Base-by-base conservation (phyloP, 2,888 invertebrate genomes). In the Conchocele bisecta region DNA sequence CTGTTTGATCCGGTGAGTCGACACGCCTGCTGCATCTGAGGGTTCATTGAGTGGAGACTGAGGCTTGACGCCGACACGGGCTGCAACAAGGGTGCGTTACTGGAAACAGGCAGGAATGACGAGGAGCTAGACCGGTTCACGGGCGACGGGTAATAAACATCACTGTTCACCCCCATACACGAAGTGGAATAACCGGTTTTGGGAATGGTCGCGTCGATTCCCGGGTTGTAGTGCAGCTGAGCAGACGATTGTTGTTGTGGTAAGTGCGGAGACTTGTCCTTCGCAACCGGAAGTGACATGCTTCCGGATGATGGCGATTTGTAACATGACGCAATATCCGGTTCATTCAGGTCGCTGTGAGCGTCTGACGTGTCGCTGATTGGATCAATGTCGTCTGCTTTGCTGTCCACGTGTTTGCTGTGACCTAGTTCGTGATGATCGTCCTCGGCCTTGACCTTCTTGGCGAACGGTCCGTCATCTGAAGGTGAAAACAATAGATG, bases 121-220 rank as follows among this genome's bases (percentile, higher is more conserved):
- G 79, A 72, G 41, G 79, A 69, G 37, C 78, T 79, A 44, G 73
- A 68, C 56, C 84, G 63, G 63, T 85, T 71, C 28, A 83, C 72
- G 20, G 85, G 71, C 15, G 86, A 79, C 3, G 88, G 86, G 64
- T 88, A 89, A 70, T 88, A 88, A 29, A 84, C 73, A 65, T 88
- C 86, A 13, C 85, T 84, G 17, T 33, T 51, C 9, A 65, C 61
- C 7, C 78, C 82, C 74, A 83, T 82, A 61, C 85, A 83, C 4
- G 81, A 75, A 24, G 80, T 76, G 9, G 81, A 71, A 56, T 83
- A 85, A 4, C 79, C 67, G 61, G 76, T 80, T 15, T 31, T 70
- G 50, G 72, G 53, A 41, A 56, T 75, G 42, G 79, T 74, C 37
- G 37, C 50, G 26, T 64, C 48, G n/a, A 71, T 44, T 24, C 68